These are phyloP conservation scores for Trachurus trachurus DNA, from an alignment of 2,797 vertebrate species.

Conservation along the genomic window DNA sequence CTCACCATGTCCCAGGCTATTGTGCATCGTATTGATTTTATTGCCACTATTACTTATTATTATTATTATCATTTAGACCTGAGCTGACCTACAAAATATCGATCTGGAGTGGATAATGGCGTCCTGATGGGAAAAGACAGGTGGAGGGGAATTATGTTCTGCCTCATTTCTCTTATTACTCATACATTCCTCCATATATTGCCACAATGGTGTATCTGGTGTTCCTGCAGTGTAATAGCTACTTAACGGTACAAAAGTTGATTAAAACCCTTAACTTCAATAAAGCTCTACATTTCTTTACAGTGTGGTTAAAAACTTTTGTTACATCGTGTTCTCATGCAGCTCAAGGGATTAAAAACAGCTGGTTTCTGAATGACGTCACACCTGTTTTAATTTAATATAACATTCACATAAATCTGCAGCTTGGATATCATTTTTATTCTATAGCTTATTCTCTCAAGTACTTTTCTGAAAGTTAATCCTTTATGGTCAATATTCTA, in stretches of 20 bases:
- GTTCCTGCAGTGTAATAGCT: conserved; percentile 17
- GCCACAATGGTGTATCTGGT: background rate
- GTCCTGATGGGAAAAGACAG: background rate
- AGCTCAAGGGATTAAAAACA: background rate
- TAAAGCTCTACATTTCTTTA: background rate
- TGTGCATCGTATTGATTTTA: conserved; percentile 31
- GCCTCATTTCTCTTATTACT: background rate
- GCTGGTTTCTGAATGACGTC: background rate
- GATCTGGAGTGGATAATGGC: background rate
- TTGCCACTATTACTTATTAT: background rate
- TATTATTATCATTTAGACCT: conserved; percentile 1
- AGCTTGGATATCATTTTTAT: background rate
- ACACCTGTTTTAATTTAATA: background rate
- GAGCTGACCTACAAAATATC: background rate
- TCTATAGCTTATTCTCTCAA: background rate
- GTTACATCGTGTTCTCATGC: background rate
- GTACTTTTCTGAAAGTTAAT: background rate
- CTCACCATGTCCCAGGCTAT: background rate
- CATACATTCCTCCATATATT: background rate
- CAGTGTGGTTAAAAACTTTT: background rate
- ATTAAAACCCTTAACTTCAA: conserved; percentile 17
- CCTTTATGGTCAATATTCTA: background rate
- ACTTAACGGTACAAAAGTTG: conserved; percentile 19
- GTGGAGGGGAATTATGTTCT: background rate
- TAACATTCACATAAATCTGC: background rate